Conservation (phyloP, 1,140 invertebrate genomes). For the Antheraea mylitta region DNA sequence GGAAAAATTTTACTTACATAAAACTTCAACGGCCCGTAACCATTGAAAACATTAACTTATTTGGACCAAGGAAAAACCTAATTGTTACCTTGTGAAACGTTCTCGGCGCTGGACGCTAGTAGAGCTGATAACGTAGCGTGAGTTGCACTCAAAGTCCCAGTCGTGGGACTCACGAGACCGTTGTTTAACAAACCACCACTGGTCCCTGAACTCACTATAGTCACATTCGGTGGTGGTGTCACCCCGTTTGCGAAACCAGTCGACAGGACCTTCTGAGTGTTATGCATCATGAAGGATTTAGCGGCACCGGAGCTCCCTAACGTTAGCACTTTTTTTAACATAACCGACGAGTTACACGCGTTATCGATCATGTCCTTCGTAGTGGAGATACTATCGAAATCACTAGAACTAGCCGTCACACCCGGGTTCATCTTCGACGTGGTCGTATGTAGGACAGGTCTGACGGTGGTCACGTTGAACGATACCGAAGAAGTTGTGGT, state of each 20-base stretch:
- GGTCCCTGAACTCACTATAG: constrained; percentile 66
- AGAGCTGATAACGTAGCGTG: constrained; percentile 73
- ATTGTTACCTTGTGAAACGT: constrained; percentile 55
- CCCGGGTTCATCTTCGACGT: constrained; percentile 58
- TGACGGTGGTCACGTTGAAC: constrained; percentile 57
- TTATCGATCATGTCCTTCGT: constrained; percentile 77
- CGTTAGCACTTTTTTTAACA: constrained; percentile 76
- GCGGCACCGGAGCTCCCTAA: constrained; percentile 67
- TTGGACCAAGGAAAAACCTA: constrained; percentile 11
- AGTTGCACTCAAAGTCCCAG: constrained; percentile 71
- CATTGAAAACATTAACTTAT: no score
- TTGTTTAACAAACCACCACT: constrained; percentile 36
- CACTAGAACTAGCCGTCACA: constrained; percentile 36
- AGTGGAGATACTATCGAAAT: constrained; percentile 65
- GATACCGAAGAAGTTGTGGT: constrained; percentile 53
- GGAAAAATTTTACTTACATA: no score
- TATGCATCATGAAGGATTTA: constrained; percentile 77
- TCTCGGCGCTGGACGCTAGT: constrained; percentile 61
- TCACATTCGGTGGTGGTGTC: constrained; percentile 66
- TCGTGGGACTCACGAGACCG: constrained; percentile 51
- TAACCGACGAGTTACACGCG: constrained; percentile 73
- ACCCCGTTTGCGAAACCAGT: constrained; percentile 68
- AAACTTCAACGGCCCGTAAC: no score
- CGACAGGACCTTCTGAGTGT: constrained; percentile 73
- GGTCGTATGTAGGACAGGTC: constrained; percentile 50